phyloP scores from a whole-genome alignment of 2,888 invertebrate species.

The Lepidochitona cinerea region DNA sequence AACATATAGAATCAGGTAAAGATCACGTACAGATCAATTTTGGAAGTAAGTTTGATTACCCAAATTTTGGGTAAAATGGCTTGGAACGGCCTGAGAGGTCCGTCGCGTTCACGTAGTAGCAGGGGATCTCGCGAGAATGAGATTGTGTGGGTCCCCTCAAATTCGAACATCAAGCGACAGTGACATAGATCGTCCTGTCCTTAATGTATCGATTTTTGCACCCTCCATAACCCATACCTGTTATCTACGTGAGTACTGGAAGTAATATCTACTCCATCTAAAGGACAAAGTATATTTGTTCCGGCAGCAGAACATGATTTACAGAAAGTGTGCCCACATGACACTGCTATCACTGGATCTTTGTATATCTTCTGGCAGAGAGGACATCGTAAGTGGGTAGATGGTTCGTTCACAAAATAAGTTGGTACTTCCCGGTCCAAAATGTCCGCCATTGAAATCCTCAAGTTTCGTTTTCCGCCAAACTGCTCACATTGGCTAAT shows the following conservation, averaged over 20 bases:
- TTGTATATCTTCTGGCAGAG: slow-evolving; percentile 48
- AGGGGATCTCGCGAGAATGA: no score
- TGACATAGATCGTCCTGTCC: no score
- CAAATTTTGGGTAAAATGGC: no score
- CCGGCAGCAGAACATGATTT: slow-evolving; percentile 40
- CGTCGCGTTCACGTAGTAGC: no score
- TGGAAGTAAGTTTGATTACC: no score
- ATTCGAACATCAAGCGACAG: no score
- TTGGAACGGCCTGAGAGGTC: no score
- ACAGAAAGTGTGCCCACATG: slow-evolving; percentile 65
- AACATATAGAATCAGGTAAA: no score
- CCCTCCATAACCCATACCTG: slow-evolving; percentile 36
- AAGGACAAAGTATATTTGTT: slow-evolving; percentile 36
- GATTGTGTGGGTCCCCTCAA: no score
- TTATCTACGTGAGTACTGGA: slow-evolving; percentile 51
- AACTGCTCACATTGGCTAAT: background rate
- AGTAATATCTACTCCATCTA: slow-evolving; percentile 45
- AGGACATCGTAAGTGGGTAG: slow-evolving; percentile 54
- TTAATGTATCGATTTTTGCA: background rate
- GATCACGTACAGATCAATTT: no score
- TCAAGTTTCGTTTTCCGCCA: background rate
- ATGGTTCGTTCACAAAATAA: slow-evolving; percentile 41
- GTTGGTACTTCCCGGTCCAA: slow-evolving; percentile 14
- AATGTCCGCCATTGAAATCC: background rate
- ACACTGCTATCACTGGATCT: slow-evolving; percentile 59